Evolutionary conservation across 2,888 invertebrate species (phyloP), one percentile per base, ranked within the genome.

Genomic region (Eurytoma adleriae): DNA sequence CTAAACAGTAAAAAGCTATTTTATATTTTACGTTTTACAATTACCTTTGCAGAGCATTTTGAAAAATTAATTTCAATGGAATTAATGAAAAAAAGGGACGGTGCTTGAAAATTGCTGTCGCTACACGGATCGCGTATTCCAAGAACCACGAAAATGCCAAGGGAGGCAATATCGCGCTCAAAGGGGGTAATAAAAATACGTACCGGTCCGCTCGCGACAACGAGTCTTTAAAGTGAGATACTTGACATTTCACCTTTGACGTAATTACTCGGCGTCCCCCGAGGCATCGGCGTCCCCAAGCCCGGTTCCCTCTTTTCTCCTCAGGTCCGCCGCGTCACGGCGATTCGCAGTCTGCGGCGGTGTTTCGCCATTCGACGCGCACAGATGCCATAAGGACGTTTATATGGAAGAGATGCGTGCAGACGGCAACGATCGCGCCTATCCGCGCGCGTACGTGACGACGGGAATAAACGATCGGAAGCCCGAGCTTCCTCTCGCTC

Each of bases 381-480:
- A 54, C 18, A 30, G 12, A 30, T 40, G 67, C 54, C 54, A 66
- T 73, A 66, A 66, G 72, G 20, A 67, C 52, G 50, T 54, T 56
- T 4, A 69, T 5, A 56, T 7, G 27, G 30, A 14, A 4, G 14
- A 40, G 40, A 64, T 40, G 40, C 24, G 40, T 16, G 68, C 56
- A 52, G 68, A 48, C 48, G 48, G 68, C 50, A 54, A 68, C 68
- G 68, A 50, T 52, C 61, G 40, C 66, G 83, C 84, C 69, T 81
- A 59, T 59, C 59, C 24, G 59, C 40, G 40, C 30, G 77, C 80
- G 85, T 84, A 85, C 87, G 87, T 88, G 87, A 86, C 85, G 82
- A 84, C 85, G 83, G 83, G 83, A 83, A 84, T 86, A 86, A 88
- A 88, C 85, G 85, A 66, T 71, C 75, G 75, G 30, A 48, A 40